Evolutionary conservation across 2,888 invertebrate species (phyloP).

Genomic region (Eutolmus rufibarbis): DNA sequence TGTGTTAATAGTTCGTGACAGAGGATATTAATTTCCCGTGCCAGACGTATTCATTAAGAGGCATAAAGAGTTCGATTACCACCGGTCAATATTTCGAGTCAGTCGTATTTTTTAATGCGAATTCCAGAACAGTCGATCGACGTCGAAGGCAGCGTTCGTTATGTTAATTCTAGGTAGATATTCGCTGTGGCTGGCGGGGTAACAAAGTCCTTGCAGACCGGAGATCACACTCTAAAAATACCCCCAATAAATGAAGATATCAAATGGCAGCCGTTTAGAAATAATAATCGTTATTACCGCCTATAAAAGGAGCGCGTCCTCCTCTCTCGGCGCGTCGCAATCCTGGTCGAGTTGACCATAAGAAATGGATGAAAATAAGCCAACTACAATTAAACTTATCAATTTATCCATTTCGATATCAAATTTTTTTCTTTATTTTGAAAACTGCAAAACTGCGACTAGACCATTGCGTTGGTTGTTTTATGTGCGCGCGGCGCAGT

Average conservation of each 20-base stretch:
- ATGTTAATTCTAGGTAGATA: not conserved
- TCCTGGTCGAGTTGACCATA: not conserved
- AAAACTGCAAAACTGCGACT: not conserved
- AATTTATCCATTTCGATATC: constrained; percentile 38
- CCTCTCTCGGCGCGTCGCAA: not conserved
- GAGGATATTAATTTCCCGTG: not conserved
- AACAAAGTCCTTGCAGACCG: not conserved
- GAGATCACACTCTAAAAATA: constrained; percentile 4
- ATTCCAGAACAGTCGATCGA: not conserved
- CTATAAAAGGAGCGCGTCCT: not conserved
- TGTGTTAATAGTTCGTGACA: not conserved
- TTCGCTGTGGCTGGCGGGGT: not conserved
- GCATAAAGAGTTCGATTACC: not conserved
- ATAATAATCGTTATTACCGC: constrained; percentile 29
- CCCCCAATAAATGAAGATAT: constrained; percentile 34
- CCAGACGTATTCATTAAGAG: not conserved
- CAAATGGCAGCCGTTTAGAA: constrained; percentile 14
- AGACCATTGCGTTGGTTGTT: not conserved
- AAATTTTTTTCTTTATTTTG: not conserved
- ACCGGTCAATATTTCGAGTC: not conserved
- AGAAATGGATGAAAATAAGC: constrained; percentile 3
- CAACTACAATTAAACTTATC: constrained; percentile 40
- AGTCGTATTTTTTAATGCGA: not conserved
- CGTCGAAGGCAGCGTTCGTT: not conserved
- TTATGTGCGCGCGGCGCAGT: not conserved